Evolutionary conservation across 37 sponge, comb jelly and placozoan genomes (phyloP).

Genomic region (Theonella swinhoei): DNA sequence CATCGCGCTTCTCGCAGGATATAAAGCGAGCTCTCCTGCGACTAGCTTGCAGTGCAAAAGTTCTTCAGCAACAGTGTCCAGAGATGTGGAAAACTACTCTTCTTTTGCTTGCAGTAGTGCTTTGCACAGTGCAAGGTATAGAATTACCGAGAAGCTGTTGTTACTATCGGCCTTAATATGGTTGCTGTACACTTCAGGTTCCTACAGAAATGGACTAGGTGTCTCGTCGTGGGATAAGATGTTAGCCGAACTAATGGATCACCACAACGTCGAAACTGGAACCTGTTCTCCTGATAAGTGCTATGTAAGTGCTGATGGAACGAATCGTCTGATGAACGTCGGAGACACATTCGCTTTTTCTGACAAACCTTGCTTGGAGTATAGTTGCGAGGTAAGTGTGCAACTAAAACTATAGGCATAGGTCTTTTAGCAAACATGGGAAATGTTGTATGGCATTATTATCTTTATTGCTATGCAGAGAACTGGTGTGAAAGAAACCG

Average conservation of each 20-base stretch:
- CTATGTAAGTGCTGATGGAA: neutral
- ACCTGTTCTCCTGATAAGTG: neutral
- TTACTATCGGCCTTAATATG: no score
- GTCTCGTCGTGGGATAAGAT: neutral
- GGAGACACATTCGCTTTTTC: neutral
- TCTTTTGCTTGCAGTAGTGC: neutral
- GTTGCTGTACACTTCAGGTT: no score
- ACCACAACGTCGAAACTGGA: neutral
- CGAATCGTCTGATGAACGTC: no score
- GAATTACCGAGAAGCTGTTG: no score
- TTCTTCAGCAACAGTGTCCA: no score
- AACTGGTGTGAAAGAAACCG: neutral
- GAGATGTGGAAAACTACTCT: neutral
- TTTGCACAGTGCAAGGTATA: neutral
- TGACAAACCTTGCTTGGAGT: neutral
- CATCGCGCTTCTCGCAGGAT: no score
- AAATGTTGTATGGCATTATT: neutral
- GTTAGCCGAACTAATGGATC: neutral
- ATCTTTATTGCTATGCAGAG: neutral
- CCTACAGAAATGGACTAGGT: neutral
- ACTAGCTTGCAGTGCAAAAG: no score
- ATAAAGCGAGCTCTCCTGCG: no score
- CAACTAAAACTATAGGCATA: no score
- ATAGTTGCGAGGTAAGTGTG: neutral
- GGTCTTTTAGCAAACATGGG: no score